Evolutionary conservation across 2,113 vertebrate species (phyloP).

Genomic region (Barnardius zonarius): DNA sequence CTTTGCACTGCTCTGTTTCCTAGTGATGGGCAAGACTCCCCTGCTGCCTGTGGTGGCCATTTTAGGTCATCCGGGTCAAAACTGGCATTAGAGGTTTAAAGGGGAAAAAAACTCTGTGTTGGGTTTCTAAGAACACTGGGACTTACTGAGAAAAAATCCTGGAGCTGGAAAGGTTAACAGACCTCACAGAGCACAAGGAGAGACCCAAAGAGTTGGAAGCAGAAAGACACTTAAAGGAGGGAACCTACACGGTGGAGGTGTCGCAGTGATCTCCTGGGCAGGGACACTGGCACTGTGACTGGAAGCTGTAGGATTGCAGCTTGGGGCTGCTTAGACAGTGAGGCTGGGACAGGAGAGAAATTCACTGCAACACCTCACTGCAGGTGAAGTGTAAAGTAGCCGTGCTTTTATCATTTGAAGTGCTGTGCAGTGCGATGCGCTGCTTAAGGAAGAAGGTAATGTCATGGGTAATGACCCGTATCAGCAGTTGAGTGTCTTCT

Average conservation of each 20-base stretch:
- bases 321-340: not conserved
- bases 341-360: not conserved
- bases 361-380: not conserved
- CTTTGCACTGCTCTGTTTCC: not conserved
- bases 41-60: not conserved
- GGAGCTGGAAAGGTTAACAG: not conserved
- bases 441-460: not conserved
- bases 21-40: accelerated
- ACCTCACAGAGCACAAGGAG: not conserved
- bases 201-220: not conserved
- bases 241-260: accelerated
- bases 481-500: not conserved
- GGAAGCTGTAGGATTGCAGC: not conserved
- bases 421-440: not conserved
- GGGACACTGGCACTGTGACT: not conserved
- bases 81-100: not conserved
- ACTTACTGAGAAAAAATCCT: not conserved
- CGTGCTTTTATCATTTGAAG: not conserved
- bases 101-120: not conserved
- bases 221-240: not conserved
- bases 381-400: not conserved
- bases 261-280: not conserved
- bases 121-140: not conserved
- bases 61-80: accelerated
- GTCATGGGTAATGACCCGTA: accelerated